phyloP scores from a whole-genome alignment of 2,113 vertebrate species.

The Semnopithecus entellus region DNA sequence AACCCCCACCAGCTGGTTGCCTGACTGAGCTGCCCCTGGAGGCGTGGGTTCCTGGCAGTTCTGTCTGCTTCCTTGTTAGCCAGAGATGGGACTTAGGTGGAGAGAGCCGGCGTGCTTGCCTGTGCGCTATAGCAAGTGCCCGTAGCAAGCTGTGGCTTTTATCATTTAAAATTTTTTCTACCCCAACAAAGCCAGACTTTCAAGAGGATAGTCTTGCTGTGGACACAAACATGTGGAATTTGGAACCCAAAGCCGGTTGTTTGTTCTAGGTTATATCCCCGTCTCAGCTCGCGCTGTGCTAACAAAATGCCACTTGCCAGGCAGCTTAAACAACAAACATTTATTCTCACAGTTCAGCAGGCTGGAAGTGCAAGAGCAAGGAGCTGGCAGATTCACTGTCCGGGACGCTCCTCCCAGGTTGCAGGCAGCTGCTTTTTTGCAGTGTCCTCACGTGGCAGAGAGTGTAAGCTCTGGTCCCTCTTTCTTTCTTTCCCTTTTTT shows the following conservation, averaged over 20 bases:
- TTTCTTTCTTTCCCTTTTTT: too few relatives aligned
- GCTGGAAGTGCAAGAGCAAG: not conserved
- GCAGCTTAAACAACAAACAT: not conserved
- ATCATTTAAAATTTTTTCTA: not conserved
- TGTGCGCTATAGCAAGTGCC: not conserved
- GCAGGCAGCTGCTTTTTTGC: not conserved
- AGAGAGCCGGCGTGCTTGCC: too few relatives aligned
- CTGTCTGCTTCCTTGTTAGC: not conserved
- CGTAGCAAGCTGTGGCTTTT: not conserved
- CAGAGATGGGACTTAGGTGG: not conserved
- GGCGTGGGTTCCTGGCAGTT: fast-evolving
- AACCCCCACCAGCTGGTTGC: too few relatives aligned
- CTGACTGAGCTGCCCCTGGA: too few relatives aligned
- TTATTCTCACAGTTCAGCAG: not conserved
- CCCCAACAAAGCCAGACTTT: not conserved
- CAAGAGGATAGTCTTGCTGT: not conserved
- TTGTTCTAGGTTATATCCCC: not conserved
- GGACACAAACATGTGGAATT: not conserved
- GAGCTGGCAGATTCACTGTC: not conserved
- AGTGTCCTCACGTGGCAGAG: fast-evolving
- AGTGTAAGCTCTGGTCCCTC: not conserved
- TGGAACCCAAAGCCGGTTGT: not conserved
- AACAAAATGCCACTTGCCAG: not conserved
- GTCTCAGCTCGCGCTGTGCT: not conserved
- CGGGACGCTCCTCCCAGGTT: not conserved